Evolutionary conservation across 2,888 invertebrate genomes (phyloP).

Genomic region (Bimastos eiseni): DNA sequence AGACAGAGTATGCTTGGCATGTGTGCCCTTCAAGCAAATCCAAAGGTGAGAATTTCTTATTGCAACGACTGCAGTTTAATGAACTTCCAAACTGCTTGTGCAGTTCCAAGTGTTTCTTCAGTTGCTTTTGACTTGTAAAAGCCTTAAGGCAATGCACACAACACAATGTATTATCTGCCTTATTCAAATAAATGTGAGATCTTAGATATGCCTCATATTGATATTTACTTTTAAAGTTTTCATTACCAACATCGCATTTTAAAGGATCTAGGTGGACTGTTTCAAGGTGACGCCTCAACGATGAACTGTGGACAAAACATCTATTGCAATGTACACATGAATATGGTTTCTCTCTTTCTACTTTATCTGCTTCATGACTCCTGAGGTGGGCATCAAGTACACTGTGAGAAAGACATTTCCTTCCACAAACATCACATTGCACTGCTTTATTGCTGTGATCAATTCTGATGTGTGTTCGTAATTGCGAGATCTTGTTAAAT

Average conservation of each 20-base stretch:
- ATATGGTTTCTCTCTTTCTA: background rate
- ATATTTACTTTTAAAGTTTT: background rate
- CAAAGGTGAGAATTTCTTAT: background rate
- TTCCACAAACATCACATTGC: background rate
- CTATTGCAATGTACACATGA: background rate
- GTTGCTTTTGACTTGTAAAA: background rate
- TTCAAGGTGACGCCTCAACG: background rate
- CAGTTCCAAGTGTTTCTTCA: background rate
- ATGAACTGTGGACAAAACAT: background rate
- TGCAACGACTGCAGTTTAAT: background rate
- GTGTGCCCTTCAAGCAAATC: background rate
- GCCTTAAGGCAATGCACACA: background rate
- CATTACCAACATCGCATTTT: background rate
- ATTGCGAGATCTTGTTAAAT: background rate
- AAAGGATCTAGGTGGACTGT: background rate
- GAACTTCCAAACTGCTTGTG: background rate
- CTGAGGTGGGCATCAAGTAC: background rate
- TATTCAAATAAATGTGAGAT: background rate
- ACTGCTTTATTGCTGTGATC: background rate
- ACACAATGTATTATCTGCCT: background rate
- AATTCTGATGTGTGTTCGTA: background rate
- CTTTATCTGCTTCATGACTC: no score
- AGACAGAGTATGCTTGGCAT: background rate
- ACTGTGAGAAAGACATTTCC: background rate
- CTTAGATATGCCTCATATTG: background rate